Evolutionary conservation across 1,140 invertebrate species (phyloP), one percentile per base, ranked within the genome.

Genomic region (Trichoplusia ni): DNA sequence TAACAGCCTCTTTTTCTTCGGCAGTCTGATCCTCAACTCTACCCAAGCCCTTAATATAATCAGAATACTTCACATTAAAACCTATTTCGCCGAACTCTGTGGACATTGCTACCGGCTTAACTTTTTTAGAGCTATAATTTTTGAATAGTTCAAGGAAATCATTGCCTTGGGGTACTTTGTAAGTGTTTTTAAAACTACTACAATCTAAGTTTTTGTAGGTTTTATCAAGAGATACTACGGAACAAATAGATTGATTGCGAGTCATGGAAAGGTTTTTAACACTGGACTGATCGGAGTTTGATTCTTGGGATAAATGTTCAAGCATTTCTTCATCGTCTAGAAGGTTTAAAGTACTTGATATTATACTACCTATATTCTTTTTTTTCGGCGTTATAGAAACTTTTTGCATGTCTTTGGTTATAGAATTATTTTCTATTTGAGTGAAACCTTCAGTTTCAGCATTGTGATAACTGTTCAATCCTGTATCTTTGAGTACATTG

Each of bases 121-220:
- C 14, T 25, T 16, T 51, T 14, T 53, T 40, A 25, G 25, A 33
- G 11, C 44, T 19, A 11, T 19, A 13, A 42, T 27, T 62, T 47
- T 67, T 53, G 44, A 86, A 89, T 16, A 84, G 53, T 35, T 77
- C 72, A 1, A 77, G 47, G 69, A 73, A 79, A 8, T 77, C 77
- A 21, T 81, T 66, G 4, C 64, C 62, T 16, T 23, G 31, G 0
- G 77, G 81, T 77, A 81, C 77, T 56, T 51, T 76, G 54, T 77
- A 53, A 1, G 11, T 25, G 2, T 75, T 75, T 64, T 84, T 72
- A 62, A 71, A 75, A 66, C 83, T 86, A 67, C 77, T 81, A 4
- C 61, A 54, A 38, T 88, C 85, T 33, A 88, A 66, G 69, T 88
- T 75, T 71, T 77, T 86, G 47, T 86, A 88, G 0, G 72, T 81